phyloP scores from a whole-genome alignment of 1,140 invertebrate genomes.

The Meloidogyne exigua region DNA sequence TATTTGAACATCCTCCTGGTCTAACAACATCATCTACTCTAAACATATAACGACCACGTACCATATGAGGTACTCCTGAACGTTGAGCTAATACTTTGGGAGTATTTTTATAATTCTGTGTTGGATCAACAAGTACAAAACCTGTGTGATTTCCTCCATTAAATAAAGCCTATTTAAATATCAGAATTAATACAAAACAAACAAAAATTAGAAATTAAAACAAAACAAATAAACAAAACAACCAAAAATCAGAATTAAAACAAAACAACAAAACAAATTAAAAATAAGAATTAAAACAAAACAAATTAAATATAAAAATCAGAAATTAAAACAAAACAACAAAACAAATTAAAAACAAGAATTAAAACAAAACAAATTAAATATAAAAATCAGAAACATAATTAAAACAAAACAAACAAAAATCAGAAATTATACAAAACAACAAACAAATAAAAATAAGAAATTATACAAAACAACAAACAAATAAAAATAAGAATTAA shows the following conservation, averaged over 20 bases:
- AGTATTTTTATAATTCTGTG: conserved; percentile 61
- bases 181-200: too few relatives aligned
- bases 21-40: conserved; percentile 62
- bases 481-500: too few relatives aligned
- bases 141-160: conserved; percentile 64
- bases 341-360: too few relatives aligned
- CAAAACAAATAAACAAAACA: too few relatives aligned
- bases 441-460: too few relatives aligned
- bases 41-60: conserved; percentile 63
- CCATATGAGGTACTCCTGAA: conserved; percentile 63
- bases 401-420: background rate
- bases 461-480: too few relatives aligned
- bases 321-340: too few relatives aligned
- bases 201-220: background rate
- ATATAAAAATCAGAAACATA: too few relatives aligned
- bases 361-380: too few relatives aligned
- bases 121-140: conserved; percentile 60
- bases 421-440: too few relatives aligned
- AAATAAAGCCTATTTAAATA: conserved; percentile 57
- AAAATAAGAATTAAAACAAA: background rate
- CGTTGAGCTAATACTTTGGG: conserved; percentile 61
- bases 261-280: too few relatives aligned
- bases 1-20: conserved; percentile 62
- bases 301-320: too few relatives aligned
- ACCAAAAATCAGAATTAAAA: background rate